These are phyloP conservation scores for Cistogaster globosa DNA, from an alignment of 2,888 invertebrate genomes.

Conservation along the genomic window DNA sequence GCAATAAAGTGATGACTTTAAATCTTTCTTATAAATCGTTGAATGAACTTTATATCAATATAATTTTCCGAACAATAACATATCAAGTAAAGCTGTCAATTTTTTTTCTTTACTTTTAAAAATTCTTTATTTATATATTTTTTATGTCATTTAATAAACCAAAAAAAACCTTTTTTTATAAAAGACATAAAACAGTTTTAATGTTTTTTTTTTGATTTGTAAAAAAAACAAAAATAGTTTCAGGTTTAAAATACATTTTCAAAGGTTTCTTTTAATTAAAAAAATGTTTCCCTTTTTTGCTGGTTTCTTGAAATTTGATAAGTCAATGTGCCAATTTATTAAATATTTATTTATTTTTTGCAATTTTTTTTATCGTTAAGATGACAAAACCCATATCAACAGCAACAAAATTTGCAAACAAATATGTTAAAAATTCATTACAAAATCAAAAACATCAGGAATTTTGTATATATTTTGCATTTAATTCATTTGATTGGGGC, in stretches of 20 bases:
- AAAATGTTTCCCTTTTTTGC: slow-evolving; percentile 37
- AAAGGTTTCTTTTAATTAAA: slow-evolving; percentile 58
- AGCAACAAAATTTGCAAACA: slow-evolving; percentile 25
- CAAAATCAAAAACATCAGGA: slow-evolving; percentile 57
- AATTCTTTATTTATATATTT: slow-evolving; percentile 29
- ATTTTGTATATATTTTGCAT: slow-evolving; percentile 45
- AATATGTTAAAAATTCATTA: slow-evolving; percentile 67
- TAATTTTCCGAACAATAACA: slow-evolving; percentile 17
- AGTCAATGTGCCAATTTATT: slow-evolving; percentile 73
- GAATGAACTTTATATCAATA: slow-evolving; percentile 51
- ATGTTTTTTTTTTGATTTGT: background rate
- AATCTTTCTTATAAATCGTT: slow-evolving; percentile 25
- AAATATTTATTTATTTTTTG: slow-evolving; percentile 56
- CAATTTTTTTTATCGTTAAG: slow-evolving; percentile 12
- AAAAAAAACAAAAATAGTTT: slow-evolving; percentile 48
- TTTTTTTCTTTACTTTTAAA: slow-evolving; percentile 46
- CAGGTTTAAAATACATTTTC: slow-evolving; percentile 13
- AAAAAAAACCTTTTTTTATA: slow-evolving; percentile 53
- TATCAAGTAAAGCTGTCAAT: slow-evolving; percentile 42
- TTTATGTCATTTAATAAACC: background rate
- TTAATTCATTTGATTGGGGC: slow-evolving; percentile 39
- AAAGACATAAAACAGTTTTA: background rate
- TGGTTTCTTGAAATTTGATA: slow-evolving; percentile 71
- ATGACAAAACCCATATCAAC: slow-evolving; percentile 1
- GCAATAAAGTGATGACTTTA: background rate